Percentiles rank a stretch among this genome's conserved stretches.
phyloP scores from a whole-genome alignment of 1,140 invertebrate genomes.

The Daktulosphaira vitifoliae region DNA sequence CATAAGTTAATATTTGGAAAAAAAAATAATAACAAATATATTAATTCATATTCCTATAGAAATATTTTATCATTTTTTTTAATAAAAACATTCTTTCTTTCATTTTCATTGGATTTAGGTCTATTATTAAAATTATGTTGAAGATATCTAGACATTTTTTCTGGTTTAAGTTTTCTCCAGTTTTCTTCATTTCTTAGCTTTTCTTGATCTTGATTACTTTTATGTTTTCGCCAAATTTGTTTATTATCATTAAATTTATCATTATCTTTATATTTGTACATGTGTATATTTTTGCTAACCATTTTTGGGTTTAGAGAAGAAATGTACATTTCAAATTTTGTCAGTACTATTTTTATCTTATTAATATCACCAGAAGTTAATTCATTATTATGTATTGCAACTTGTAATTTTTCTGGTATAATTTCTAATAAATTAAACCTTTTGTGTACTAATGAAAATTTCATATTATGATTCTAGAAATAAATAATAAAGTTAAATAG shows the following conservation, averaged over 20 bases:
- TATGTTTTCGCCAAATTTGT: too few relatives aligned
- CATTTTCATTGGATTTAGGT: too few relatives aligned
- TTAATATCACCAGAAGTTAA: neutral
- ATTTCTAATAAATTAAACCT: neutral
- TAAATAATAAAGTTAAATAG: neutral
- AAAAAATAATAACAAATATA: too few relatives aligned
- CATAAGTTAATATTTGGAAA: too few relatives aligned
- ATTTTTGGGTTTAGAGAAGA: neutral
- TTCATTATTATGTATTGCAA: neutral
- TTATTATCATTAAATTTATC: neutral
- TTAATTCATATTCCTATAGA: too few relatives aligned
- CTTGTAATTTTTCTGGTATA: neutral
- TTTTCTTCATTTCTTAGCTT: neutral
- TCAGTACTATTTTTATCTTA: neutral
- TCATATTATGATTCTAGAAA: neutral
- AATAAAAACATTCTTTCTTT: too few relatives aligned
- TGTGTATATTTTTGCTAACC: neutral
- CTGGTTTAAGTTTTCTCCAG: slow-evolving; percentile 14
- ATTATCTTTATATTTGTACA: neutral
- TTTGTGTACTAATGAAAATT: neutral
- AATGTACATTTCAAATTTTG: neutral
- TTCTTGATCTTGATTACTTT: too few relatives aligned
- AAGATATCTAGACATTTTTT: neutral
- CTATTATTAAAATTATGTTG: too few relatives aligned
- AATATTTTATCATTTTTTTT: too few relatives aligned